Evolutionary conservation across 2,113 vertebrate species (phyloP).

Genomic region (Bos indicus): DNA sequence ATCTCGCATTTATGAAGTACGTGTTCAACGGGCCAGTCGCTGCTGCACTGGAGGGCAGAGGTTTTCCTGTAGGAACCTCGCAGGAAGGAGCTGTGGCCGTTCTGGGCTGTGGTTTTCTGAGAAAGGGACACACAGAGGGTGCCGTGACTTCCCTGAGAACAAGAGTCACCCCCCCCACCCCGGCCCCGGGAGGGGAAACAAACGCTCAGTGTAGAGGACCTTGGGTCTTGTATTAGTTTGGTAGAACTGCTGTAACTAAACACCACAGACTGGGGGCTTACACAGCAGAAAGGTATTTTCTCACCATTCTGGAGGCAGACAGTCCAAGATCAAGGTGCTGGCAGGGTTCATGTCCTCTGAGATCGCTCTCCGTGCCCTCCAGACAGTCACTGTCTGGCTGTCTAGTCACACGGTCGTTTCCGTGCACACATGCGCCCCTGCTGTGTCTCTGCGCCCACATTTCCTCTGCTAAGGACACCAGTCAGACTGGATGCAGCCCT

Average conservation of each 20-base stretch:
- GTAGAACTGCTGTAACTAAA: neutral
- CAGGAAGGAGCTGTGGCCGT: neutral
- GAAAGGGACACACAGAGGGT: neutral
- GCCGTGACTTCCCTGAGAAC: neutral
- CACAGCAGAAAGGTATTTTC: neutral
- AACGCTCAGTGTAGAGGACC: neutral
- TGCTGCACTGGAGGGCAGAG: neutral
- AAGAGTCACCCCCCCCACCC: neutral
- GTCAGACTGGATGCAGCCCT: neutral
- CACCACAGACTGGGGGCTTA: neutral
- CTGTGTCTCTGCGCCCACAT: neutral
- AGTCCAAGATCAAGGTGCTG: neutral
- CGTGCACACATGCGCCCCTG: neutral
- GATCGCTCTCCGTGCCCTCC: neutral
- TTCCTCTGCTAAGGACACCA: neutral
- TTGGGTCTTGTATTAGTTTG: neutral
- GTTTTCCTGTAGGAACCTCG: neutral
- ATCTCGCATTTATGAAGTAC: neutral
- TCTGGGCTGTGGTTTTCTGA: neutral
- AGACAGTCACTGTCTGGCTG: neutral
- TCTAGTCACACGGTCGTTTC: neutral
- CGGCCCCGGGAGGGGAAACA: neutral
- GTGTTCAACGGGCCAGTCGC: neutral
- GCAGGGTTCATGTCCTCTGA: neutral
- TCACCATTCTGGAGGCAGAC: neutral